These are phyloP conservation scores for Scalopus aquaticus DNA, from an alignment of 2,113 vertebrate genomes.

Conservation along the genomic window DNA sequence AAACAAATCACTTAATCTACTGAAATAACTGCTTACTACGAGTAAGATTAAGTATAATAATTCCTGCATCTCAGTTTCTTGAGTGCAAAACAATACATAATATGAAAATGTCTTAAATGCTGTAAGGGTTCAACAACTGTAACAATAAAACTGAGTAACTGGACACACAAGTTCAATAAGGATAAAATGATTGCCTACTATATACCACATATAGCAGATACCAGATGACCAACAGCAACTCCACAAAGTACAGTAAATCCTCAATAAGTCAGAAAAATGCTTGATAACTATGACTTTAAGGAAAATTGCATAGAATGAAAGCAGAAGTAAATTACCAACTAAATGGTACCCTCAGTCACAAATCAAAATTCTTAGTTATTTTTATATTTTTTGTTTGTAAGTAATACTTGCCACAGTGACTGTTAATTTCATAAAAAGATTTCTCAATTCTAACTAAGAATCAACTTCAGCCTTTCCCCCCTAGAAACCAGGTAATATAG, in stretches of 20 bases:
- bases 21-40: conserved; percentile 16
- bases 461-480: not conserved
- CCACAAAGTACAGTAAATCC: not conserved
- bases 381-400: conserved; percentile 2
- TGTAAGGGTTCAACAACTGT: not conserved
- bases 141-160: not conserved
- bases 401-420: not conserved
- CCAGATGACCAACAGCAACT: not conserved
- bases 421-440: conserved; percentile 6
- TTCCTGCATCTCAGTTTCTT: not conserved
- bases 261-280: no score
- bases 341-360: not conserved
- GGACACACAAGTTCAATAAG: not conserved
- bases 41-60: conserved; percentile 27
- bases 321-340: not conserved
- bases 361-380: conserved; percentile 27
- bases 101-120: not conserved
- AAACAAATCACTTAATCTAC: not conserved
- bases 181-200: not conserved
- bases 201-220: not conserved
- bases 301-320: not conserved
- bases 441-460: not conserved
- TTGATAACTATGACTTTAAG: not conserved
- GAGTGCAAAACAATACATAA: not conserved
- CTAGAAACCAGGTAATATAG: not conserved